These are phyloP conservation scores for Bothrops jararaca DNA, from an alignment of 2,113 vertebrate species.

Conservation along the genomic window DNA sequence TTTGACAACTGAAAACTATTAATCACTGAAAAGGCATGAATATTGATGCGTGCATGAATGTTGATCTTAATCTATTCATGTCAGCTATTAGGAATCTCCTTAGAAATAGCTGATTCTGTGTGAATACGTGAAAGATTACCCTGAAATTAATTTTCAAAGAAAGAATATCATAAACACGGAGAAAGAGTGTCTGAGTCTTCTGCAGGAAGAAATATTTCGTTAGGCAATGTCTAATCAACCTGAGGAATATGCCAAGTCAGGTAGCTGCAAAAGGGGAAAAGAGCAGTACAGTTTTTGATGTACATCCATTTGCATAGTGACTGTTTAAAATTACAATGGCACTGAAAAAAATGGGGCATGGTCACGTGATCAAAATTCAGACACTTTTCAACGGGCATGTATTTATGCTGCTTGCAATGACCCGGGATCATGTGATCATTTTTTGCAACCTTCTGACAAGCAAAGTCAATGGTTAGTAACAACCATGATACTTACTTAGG, in stretches of 20 bases:
- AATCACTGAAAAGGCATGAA: conserved; percentile 53
- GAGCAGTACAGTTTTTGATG: not conserved
- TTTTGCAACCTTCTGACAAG: not conserved
- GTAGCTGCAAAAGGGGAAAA: not conserved
- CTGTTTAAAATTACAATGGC: not conserved
- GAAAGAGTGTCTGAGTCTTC: not conserved
- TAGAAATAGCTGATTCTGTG: conserved; percentile 54
- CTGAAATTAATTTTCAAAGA: not conserved
- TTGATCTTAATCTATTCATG: conserved; percentile 54
- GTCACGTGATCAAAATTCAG: too few relatives aligned
- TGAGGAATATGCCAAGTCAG: not conserved
- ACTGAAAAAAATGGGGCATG: too few relatives aligned
- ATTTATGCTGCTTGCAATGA: too few relatives aligned
- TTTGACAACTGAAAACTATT: conserved; percentile 57
- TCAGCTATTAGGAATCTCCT: conserved; percentile 39
- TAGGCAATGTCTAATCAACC: not conserved
- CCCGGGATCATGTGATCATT: not conserved
- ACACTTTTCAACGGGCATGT: too few relatives aligned
- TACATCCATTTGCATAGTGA: not conserved
- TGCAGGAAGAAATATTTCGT: not conserved
- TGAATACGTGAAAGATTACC: not conserved
- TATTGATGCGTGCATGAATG: conserved; percentile 42
- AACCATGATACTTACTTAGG: too few relatives aligned
- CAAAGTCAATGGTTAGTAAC: too few relatives aligned
- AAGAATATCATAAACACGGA: not conserved